phyloP scores from a whole-genome alignment of 1,140 invertebrate species.

The Nymphalis io region DNA sequence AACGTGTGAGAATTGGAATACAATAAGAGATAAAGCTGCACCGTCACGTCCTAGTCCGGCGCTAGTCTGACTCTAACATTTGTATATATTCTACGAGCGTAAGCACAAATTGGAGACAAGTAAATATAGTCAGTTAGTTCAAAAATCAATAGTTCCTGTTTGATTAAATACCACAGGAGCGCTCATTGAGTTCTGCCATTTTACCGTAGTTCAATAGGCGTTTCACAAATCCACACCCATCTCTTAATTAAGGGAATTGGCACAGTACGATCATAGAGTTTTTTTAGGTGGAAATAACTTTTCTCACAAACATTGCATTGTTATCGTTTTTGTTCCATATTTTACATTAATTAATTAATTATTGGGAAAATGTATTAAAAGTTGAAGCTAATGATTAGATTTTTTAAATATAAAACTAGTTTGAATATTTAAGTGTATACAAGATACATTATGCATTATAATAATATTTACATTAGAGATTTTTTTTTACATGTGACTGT shows the following conservation, averaged over 20 bases:
- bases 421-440: too few relatives aligned
- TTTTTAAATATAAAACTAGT: too few relatives aligned
- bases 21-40: conserved; percentile 27
- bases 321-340: not conserved
- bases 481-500: too few relatives aligned
- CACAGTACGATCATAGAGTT: conserved; percentile 33
- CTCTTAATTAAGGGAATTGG: conserved; percentile 51
- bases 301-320: conserved; percentile 1
- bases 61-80: conserved; percentile 29
- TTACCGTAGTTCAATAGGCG: conserved; percentile 43
- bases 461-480: too few relatives aligned
- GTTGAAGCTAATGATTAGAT: too few relatives aligned
- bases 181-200: conserved; percentile 51
- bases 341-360: not conserved
- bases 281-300: conserved; percentile 31
- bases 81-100: conserved; percentile 47
- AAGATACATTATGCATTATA: too few relatives aligned
- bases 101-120: conserved; percentile 66
- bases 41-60: conserved; percentile 26
- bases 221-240: conserved; percentile 40
- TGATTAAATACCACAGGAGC: conserved; percentile 61
- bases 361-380: too few relatives aligned
- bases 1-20: conserved; percentile 12
- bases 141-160: conserved; percentile 68
- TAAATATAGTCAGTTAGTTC: conserved; percentile 60